Evolutionary conservation across 2,888 invertebrate genomes (phyloP).

Genomic region (Gari tellinella): DNA sequence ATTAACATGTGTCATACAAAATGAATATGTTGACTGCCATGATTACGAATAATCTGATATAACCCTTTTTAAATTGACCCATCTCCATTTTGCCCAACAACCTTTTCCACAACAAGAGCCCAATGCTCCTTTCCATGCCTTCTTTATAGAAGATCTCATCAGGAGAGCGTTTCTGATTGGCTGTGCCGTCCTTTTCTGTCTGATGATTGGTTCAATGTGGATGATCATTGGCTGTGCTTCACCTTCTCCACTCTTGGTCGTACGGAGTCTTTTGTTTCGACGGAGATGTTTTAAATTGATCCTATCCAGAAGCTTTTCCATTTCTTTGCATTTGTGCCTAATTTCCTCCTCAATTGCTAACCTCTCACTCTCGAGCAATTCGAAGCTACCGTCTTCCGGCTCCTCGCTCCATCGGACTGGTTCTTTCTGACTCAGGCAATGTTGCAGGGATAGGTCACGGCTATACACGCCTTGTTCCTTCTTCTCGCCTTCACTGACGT

Average conservation of each 20-base stretch:
- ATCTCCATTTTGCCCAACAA: conserved; percentile 54
- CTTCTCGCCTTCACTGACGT: no score
- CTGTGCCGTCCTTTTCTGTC: conserved; percentile 32
- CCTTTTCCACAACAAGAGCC: conserved; percentile 51
- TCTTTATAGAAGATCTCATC: conserved; percentile 41
- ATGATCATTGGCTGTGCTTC: not conserved
- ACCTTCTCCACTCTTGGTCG: no score
- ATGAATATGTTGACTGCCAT: no score
- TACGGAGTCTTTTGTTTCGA: conserved; percentile 12
- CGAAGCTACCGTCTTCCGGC: no score
- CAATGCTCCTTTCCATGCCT: conserved; percentile 42
- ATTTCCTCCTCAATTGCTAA: conserved; percentile 39
- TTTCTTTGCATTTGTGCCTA: conserved; percentile 37
- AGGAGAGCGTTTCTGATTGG: conserved; percentile 49
- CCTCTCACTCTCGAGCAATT: no score
- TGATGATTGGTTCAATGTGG: conserved; percentile 36
- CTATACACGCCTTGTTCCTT: no score
- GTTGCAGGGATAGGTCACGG: no score
- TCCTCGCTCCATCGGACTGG: no score
- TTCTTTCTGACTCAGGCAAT: no score
- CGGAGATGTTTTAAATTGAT: conserved; percentile 15
- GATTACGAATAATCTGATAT: conserved; percentile 51
- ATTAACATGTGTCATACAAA: no score
- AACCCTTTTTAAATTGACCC: conserved; percentile 38
- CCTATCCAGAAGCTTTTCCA: conserved; percentile 39